Evolutionary conservation across 2,888 invertebrate genomes (phyloP).

Genomic region (Stegophylla sp.): DNA sequence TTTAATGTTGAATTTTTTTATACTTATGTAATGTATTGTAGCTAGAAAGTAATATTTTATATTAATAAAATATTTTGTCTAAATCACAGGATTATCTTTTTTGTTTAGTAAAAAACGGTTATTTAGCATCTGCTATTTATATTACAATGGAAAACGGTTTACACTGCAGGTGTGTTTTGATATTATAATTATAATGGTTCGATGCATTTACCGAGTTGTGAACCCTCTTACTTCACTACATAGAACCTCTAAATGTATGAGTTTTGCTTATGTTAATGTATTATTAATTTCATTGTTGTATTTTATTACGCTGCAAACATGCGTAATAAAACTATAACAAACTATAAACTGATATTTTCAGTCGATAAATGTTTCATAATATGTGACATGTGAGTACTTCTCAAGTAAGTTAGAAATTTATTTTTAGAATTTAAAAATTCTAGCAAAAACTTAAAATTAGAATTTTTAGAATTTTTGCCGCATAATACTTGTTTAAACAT

Average conservation of each 20-base stretch:
- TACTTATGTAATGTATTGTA: too few relatives aligned
- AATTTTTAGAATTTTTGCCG: too few relatives aligned
- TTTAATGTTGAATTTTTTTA: too few relatives aligned
- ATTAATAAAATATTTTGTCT: neutral
- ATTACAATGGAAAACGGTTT: conserved; percentile 17
- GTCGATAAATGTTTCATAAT: too few relatives aligned
- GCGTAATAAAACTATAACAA: too few relatives aligned
- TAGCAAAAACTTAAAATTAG: too few relatives aligned
- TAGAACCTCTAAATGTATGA: conserved; percentile 4
- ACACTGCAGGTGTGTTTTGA: conserved; percentile 34
- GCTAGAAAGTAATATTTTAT: too few relatives aligned
- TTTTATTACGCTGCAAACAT: neutral
- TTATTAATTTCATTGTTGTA: conserved; percentile 14
- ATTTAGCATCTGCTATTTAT: conserved; percentile 17
- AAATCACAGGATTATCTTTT: neutral
- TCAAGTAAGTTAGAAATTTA: too few relatives aligned
- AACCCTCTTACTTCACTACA: conserved; percentile 4
- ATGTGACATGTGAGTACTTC: too few relatives aligned
- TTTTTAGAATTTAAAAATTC: too few relatives aligned
- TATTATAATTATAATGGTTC: conserved; percentile 17
- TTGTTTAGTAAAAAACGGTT: conserved; percentile 1
- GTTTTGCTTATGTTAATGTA: neutral
- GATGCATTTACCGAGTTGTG: neutral
- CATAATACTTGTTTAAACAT: too few relatives aligned
- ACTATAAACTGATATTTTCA: too few relatives aligned